Evolutionary conservation across 2,888 invertebrate genomes (phyloP).

Genomic region (Muscina levida): DNA sequence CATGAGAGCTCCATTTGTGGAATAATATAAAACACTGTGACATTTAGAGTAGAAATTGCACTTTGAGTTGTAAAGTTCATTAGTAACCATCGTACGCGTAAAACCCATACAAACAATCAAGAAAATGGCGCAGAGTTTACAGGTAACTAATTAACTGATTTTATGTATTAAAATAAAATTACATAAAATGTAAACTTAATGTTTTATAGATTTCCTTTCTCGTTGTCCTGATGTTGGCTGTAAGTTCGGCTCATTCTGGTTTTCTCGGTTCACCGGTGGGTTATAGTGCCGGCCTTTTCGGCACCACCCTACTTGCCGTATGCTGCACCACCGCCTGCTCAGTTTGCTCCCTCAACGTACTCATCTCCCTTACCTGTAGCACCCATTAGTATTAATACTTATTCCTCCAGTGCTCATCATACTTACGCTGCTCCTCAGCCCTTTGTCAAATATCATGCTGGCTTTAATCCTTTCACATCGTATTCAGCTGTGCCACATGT

Average conservation of each 20-base stretch:
- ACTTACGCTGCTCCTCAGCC: slow-evolving; percentile 30
- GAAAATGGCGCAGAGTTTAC: slow-evolving; percentile 35
- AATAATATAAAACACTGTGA: slow-evolving; percentile 51
- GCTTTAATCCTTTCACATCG: slow-evolving; percentile 18
- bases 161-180: background rate
- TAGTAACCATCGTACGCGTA: slow-evolving; percentile 31
- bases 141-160: slow-evolving; percentile 53
- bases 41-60: slow-evolving; percentile 35
- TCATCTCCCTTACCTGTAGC: slow-evolving; percentile 34
- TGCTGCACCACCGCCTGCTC: slow-evolving; percentile 7
- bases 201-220: slow-evolving; percentile 23
- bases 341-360: slow-evolving; percentile 9
- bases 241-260: slow-evolving; percentile 15
- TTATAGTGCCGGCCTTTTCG: slow-evolving; percentile 26
- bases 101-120: background rate
- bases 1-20: background rate
- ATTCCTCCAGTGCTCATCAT: slow-evolving; percentile 17
- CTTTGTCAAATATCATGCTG: slow-evolving; percentile 28
- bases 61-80: slow-evolving; percentile 41
- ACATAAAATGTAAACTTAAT: background rate
- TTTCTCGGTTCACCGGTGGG: slow-evolving; percentile 23
- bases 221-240: background rate
- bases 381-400: slow-evolving; percentile 6
- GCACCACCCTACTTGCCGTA: background rate
- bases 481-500: slow-evolving; percentile 29